Evolutionary conservation across 1,140 invertebrate genomes (phyloP), one percentile per base, ranked within the genome.

Genomic region (Neuroterus valhalla): DNA sequence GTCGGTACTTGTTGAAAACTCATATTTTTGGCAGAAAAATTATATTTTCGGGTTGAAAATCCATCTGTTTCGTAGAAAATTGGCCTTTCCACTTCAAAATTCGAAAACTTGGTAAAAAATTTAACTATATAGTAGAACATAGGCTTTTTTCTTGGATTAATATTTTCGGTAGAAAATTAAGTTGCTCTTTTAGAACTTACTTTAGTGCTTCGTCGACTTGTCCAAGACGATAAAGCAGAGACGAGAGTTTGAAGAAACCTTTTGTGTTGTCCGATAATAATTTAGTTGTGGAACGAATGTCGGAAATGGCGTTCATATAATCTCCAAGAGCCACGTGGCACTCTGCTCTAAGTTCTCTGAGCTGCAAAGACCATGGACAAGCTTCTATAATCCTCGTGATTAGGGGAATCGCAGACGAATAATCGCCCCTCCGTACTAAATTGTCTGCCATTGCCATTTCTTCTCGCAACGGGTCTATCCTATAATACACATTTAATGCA

Each of bases 251-350:
- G 71, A 94, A 94, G 88, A 94, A 98, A 0, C 96, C 97, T 69
- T 94, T 93, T 0, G 97, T 99, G 84, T 98, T 97, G 89, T 99
- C 98, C 70, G 95, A 93, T 50, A 94, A 92, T 43, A 99, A 91
- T 85, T 98, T 97, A 15, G 98, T 98, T 6, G 97, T 95, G 2
- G 96, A 94, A 72, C 96, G 91, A 79, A 99, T 93, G 88, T 99
- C 98, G 19, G 94, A 93, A 73, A 99, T 96, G 11, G 98, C 98
- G 74, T 95, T 94, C 78, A 95, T 92, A 26, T 95, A 90, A 87
- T 99, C 97, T 52, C 96, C 95, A 66, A 94, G 81, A 44, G 90
- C 92, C 74, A 97, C 93, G 85, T 97, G 95, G 84, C 95, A 95
- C 80, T 98, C 94, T 0, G 97, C 95, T 67, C 98, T 88, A 31